These are phyloP conservation scores for Eupithecia subfuscata DNA, from an alignment of 2,888 invertebrate species.

Conservation along the genomic window DNA sequence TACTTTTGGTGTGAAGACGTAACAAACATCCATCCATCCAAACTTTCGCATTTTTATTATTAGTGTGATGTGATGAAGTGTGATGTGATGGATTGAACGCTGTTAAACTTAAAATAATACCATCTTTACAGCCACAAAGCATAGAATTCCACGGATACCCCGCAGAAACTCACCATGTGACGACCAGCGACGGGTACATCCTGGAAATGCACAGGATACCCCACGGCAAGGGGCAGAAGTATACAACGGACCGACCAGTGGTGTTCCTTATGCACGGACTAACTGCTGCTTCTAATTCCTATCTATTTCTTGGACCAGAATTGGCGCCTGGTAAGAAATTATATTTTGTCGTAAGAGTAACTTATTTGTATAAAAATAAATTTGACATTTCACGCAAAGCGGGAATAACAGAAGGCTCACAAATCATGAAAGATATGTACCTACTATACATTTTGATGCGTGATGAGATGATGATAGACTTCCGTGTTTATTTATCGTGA, in stretches of 20 bases:
- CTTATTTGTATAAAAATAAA: no score
- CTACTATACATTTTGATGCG: not conserved
- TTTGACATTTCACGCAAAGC: no score
- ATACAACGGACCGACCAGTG: slow-evolving; percentile 49
- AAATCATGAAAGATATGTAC: not conserved
- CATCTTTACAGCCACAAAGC: slow-evolving; percentile 49
- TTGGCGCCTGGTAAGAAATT: slow-evolving; percentile 54
- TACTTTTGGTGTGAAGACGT: no score
- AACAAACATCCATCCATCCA: no score
- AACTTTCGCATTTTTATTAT: no score
- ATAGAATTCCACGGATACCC: slow-evolving; percentile 56
- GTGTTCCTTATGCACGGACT: slow-evolving; percentile 70
- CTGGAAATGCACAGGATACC: slow-evolving; percentile 67
- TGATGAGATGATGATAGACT: not conserved
- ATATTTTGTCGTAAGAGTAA: not conserved
- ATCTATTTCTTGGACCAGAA: slow-evolving; percentile 53
- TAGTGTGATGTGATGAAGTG: no score
- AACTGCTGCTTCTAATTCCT: slow-evolving; percentile 52
- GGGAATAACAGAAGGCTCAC: no score
- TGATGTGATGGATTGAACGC: not conserved
- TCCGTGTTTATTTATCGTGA: not conserved
- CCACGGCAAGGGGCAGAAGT: slow-evolving; percentile 40
- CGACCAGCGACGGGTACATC: slow-evolving; percentile 64
- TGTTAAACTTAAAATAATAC: not conserved
- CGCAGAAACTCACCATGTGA: slow-evolving; percentile 57